Conservation (phyloP, 2,888 invertebrate species). For the Caenorhabditis sp. region DNA sequence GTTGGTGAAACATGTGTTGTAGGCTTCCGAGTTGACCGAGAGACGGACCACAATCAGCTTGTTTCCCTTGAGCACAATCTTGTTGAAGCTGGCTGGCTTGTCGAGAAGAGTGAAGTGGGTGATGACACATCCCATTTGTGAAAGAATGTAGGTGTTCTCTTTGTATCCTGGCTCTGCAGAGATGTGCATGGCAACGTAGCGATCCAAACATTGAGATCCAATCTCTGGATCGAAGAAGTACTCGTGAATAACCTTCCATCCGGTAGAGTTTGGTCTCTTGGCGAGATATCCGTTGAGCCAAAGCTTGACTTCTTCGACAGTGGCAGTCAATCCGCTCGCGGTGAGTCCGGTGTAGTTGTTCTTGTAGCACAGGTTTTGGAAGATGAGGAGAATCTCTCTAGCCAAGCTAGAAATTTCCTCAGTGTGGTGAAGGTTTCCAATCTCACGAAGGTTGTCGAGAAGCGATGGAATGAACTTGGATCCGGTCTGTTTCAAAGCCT, state of each 20-base stretch:
- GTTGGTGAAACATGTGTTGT: conserved; percentile 46
- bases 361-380: conserved; percentile 62
- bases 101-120: conserved; percentile 45
- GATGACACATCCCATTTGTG: conserved; percentile 49
- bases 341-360: conserved; percentile 58
- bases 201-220: conserved; percentile 53
- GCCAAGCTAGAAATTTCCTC: conserved; percentile 70
- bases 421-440: conserved; percentile 77
- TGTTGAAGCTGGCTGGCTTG: conserved; percentile 59
- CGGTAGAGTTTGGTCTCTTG: conserved; percentile 54
- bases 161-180: conserved; percentile 70
- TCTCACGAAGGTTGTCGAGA: conserved; percentile 71
- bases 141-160: conserved; percentile 66
- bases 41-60: conserved; percentile 58
- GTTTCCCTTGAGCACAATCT: conserved; percentile 57
- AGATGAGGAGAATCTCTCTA: conserved; percentile 68
- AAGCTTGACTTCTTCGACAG: conserved; percentile 38
- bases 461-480: conserved; percentile 66
- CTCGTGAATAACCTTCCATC: conserved; percentile 78
- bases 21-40: conserved; percentile 38
- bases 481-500: conserved; percentile 58
- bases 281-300: conserved; percentile 46
- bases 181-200: conserved; percentile 63
- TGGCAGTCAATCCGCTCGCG: conserved; percentile 28
- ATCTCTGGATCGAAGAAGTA: conserved; percentile 79